Conservation (phyloP, 2,797 vertebrate species). For the Rallus crepitans region DNA sequence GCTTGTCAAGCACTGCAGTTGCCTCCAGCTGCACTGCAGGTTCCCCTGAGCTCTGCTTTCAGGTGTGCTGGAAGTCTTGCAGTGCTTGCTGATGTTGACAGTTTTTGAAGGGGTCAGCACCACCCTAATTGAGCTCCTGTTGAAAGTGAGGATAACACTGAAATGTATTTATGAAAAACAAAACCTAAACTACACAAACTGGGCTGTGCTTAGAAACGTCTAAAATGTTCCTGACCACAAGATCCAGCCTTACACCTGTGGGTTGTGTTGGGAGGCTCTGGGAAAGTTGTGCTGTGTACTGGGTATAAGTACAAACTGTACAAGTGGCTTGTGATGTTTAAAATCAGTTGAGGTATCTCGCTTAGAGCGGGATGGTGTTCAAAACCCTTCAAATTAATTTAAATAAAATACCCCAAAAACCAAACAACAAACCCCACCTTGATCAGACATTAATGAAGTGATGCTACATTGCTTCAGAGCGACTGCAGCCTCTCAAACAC, state of each 20-base stretch:
- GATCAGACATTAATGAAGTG: neutral
- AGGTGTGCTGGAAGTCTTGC: neutral
- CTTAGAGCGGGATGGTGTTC: neutral
- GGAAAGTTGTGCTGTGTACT: neutral
- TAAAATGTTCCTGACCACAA: neutral
- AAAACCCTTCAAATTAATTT: neutral
- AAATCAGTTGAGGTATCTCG: neutral
- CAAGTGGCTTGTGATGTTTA: fast-evolving
- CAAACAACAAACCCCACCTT: neutral
- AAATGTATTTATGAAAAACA: neutral
- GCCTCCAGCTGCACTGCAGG: neutral
- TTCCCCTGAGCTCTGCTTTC: neutral
- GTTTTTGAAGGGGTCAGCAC: neutral
- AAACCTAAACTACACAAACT: neutral
- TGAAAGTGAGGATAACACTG: neutral
- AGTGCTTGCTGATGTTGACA: neutral
- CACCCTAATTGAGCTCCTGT: neutral
- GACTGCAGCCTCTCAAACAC: neutral
- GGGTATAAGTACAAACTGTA: neutral
- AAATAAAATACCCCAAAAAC: neutral
- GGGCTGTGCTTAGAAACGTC: neutral
- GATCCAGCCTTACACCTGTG: fast-evolving
- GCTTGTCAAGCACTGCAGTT: neutral
- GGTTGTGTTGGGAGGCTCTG: neutral
- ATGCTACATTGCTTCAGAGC: neutral